A percentile compares a stretch with the other conserved stretches of the same genome.
Evolutionary conservation across 2,888 invertebrate genomes (phyloP).

Genomic region (Biston stratarius): DNA sequence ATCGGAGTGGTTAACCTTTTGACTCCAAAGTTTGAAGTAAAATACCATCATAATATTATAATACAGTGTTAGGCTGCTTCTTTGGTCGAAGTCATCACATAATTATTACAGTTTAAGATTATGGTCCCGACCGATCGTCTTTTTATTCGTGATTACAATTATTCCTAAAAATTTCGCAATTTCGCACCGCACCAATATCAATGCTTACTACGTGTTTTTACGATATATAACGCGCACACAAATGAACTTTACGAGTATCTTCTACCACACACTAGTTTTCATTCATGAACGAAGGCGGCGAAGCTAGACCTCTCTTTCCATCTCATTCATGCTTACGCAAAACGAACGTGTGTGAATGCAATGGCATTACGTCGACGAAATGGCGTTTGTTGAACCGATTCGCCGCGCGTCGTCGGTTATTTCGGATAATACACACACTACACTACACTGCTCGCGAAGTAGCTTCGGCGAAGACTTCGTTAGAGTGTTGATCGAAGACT

Average conservation of each 20-base stretch:
- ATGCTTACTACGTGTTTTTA: constrained; percentile 49
- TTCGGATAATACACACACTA: no score
- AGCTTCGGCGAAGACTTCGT: no score
- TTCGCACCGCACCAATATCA: constrained; percentile 7
- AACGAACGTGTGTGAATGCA: constrained; percentile 63
- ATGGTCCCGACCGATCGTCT: no score
- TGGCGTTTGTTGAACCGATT: constrained; percentile 81
- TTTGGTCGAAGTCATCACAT: no score
- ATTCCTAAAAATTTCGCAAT: constrained; percentile 5
- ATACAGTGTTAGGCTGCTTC: no score
- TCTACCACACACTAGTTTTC: constrained; percentile 81
- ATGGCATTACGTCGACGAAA: constrained; percentile 70
- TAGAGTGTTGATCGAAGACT: no score
- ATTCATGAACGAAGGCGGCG: constrained; percentile 84
- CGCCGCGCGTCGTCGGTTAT: constrained; percentile 48
- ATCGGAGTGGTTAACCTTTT: no score
- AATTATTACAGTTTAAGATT: no score
- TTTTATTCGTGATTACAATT: neutral
- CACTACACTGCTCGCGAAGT: no score
- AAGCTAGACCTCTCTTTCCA: constrained; percentile 81
- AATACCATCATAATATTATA: no score
- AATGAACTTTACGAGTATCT: constrained; percentile 72
- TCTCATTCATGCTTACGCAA: constrained; percentile 71
- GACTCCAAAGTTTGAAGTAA: no score
- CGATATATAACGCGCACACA: constrained; percentile 69